Evolutionary conservation across 2,797 vertebrate genomes (phyloP).

Genomic region (Cottoperca gobio): DNA sequence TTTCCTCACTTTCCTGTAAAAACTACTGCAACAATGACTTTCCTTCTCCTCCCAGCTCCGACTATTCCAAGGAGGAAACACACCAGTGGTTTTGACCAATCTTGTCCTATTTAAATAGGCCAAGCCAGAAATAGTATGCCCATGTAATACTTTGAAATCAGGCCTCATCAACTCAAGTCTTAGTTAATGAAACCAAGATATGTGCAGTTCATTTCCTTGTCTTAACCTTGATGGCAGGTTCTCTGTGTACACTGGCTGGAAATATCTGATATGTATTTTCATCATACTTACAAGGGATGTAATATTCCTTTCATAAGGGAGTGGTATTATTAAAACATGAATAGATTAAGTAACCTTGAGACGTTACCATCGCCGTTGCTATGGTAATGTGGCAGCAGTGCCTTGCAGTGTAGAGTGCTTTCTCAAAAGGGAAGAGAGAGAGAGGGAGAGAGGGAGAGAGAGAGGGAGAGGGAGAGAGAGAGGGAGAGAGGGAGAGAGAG

Average conservation of each 20-base stretch:
- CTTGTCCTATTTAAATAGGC: constrained; percentile 62
- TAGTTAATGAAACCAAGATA: constrained; percentile 53
- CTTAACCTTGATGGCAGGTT: constrained; percentile 54
- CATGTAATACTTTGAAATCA: constrained; percentile 57
- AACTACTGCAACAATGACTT: neutral
- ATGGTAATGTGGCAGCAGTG: constrained; percentile 78
- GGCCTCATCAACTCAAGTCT: constrained; percentile 52
- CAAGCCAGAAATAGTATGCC: constrained; percentile 54
- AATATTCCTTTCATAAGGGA: constrained; percentile 73
- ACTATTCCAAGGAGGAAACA: constrained; percentile 45
- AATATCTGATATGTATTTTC: constrained; percentile 71
- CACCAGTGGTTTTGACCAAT: constrained; percentile 49
- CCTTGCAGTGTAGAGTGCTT: constrained; percentile 62
- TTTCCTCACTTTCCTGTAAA: constrained; percentile 16
- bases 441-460: no score
- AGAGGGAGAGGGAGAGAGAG: no score
- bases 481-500: no score
- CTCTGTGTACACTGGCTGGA: constrained; percentile 33
- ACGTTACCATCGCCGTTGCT: constrained; percentile 78
- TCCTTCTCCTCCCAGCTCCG: constrained; percentile 11
- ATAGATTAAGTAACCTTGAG: constrained; percentile 84
- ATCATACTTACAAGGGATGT: constrained; percentile 70
- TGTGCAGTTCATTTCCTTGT: constrained; percentile 67
- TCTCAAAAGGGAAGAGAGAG: constrained; percentile 30
- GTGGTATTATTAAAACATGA: constrained; percentile 79